Conservation (phyloP, 2,888 invertebrate genomes). For the Aspidiotus rigidus region DNA sequence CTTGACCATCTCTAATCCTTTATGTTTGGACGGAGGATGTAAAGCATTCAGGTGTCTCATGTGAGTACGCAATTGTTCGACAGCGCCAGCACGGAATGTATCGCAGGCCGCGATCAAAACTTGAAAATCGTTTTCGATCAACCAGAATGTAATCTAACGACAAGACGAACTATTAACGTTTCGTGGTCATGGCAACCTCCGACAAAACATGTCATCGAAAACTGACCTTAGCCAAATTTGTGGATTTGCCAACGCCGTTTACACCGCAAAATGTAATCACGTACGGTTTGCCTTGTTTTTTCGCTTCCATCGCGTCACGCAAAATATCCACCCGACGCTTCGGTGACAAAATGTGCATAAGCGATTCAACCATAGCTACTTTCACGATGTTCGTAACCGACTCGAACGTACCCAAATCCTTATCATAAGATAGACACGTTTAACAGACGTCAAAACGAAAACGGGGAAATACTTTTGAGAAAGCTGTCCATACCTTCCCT, state of each 20-base stretch:
- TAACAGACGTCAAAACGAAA: background rate
- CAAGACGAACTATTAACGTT: conserved; percentile 1
- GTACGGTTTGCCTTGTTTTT: conserved; percentile 72
- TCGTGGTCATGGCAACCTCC: background rate
- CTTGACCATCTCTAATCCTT: conserved; percentile 71
- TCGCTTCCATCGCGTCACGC: conserved; percentile 87
- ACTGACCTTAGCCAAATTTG: conserved; percentile 82
- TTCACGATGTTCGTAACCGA: conserved; percentile 82
- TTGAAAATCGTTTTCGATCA: conserved; percentile 90
- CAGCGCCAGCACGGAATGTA: conserved; percentile 97
- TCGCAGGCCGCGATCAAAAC: conserved; percentile 98
- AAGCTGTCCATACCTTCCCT: conserved; percentile 56
- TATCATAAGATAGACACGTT: background rate
- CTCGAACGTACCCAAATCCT: conserved; percentile 85
- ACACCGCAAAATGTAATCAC: conserved; percentile 96
- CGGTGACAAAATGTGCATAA: conserved; percentile 90
- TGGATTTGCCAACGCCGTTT: conserved; percentile 98
- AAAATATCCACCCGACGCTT: conserved; percentile 91
- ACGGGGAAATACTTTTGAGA: background rate
- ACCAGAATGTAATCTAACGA: conserved; percentile 88
- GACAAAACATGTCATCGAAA: background rate
- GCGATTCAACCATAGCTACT: conserved; percentile 75
- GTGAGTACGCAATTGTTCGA: conserved; percentile 95
- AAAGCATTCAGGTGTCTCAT: conserved; percentile 83
- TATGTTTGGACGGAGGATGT: conserved; percentile 69